These are phyloP conservation scores for Drosophila elegans DNA, from an alignment of 1,140 invertebrate species.

Conservation along the genomic window DNA sequence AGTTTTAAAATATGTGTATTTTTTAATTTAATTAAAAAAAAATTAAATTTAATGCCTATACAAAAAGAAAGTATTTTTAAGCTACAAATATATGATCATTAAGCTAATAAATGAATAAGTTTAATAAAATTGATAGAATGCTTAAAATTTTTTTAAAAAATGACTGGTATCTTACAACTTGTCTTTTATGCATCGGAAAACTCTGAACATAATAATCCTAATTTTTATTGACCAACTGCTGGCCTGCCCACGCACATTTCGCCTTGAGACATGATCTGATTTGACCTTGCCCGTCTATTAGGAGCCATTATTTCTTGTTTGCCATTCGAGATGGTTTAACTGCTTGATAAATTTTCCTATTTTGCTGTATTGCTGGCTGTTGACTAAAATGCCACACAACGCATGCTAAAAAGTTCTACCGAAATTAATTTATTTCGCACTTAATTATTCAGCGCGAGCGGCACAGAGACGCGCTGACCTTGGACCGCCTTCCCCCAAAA, in stretches of 20 bases:
- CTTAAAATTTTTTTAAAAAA: neutral
- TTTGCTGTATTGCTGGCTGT: conserved; percentile 18
- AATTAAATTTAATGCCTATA: too few relatives aligned
- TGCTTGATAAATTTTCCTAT: conserved; percentile 41
- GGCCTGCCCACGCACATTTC: conserved; percentile 16
- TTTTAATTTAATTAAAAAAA: too few relatives aligned
- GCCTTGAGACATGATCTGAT: conserved; percentile 25
- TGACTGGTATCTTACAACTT: neutral
- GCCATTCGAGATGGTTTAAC: conserved; percentile 36
- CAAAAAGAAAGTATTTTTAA: too few relatives aligned
- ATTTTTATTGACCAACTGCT: neutral
- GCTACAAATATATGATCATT: too few relatives aligned
- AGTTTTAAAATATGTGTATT: too few relatives aligned
- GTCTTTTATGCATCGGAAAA: neutral
- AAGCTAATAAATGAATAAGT: too few relatives aligned
- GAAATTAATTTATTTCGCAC: conserved; percentile 79
- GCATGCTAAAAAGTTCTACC: conserved; percentile 78
- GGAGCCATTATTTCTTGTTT: conserved; percentile 34
- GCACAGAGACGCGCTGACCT: conserved; percentile 58
- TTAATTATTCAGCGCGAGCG: conserved; percentile 70
- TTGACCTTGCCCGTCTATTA: conserved; percentile 41
- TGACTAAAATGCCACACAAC: conserved; percentile 58
- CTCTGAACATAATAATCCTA: neutral
- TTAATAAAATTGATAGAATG: too few relatives aligned
- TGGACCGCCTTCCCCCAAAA: conserved; percentile 28